phyloP scores from a whole-genome alignment of 2,797 vertebrate species.

The Thalassophryne amazonica region DNA sequence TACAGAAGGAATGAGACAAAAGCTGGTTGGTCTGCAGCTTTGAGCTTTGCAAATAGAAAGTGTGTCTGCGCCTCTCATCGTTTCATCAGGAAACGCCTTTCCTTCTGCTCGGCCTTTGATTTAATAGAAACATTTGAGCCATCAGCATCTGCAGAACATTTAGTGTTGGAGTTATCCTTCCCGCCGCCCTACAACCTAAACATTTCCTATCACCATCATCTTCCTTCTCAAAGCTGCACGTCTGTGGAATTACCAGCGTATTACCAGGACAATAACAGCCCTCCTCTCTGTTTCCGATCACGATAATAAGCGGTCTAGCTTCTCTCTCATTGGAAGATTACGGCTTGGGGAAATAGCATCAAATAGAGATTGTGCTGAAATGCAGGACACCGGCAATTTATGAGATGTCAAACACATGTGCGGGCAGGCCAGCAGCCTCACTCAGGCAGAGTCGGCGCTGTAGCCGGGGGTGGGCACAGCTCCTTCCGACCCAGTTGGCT shows the following conservation, averaged over 20 bases:
- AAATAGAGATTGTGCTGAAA: slow-evolving; percentile 74
- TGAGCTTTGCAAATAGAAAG: slow-evolving; percentile 58
- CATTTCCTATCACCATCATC: slow-evolving; percentile 45
- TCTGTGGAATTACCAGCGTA: slow-evolving; percentile 47
- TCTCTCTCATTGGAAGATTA: slow-evolving; percentile 89
- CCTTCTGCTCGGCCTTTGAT: slow-evolving; percentile 19
- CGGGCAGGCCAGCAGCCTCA: slow-evolving; percentile 34
- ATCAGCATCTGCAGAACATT: slow-evolving; percentile 30
- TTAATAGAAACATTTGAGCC: slow-evolving; percentile 41
- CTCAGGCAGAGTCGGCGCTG: slow-evolving; percentile 39
- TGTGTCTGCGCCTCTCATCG: slow-evolving; percentile 38
- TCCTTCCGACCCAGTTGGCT: slow-evolving; percentile 68
- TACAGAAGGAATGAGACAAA: slow-evolving; percentile 54
- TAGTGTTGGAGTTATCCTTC: slow-evolving; percentile 34
- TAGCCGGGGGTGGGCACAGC: slow-evolving; percentile 37
- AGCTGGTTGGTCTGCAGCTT: slow-evolving; percentile 44
- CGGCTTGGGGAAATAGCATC: slow-evolving; percentile 89
- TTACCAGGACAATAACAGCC: slow-evolving; percentile 51
- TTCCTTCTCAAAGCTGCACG: slow-evolving; percentile 37
- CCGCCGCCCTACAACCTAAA: slow-evolving; percentile 40
- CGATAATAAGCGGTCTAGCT: slow-evolving; percentile 86
- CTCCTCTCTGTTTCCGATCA: slow-evolving; percentile 79
- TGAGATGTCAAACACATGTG: slow-evolving; percentile 89
- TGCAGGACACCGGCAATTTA: slow-evolving; percentile 90
- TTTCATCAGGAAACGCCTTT: slow-evolving; percentile 41